Base-by-base conservation (phyloP, 2,797 vertebrate genomes). In the Myripristis jacobus region DNA sequence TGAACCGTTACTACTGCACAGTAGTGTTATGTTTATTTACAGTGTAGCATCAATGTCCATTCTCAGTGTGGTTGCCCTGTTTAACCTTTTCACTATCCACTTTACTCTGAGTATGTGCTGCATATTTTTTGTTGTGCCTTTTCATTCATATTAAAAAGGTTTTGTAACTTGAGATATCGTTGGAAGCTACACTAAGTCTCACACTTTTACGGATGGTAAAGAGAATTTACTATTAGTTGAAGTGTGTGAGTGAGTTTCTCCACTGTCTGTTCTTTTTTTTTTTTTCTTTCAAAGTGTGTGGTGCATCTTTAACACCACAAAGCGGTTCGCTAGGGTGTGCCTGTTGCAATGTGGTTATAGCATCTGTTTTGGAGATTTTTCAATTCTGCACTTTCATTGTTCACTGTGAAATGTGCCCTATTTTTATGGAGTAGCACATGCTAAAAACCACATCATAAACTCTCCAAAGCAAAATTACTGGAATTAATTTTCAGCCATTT, bases 341-440 rank as follows among this genome's bases (percentile, higher is more conserved):
- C 80, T 65, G 51, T 56, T 66, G 25, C 73, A 56, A 69, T 38
- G 54, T 77, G 77, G 81, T 83, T n/a, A 50, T 52, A 48, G 69
- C 86, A 84, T 92, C 89, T 91, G 88, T 75, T 90, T 89, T 69
- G 70, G 75, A 77, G 61, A 84, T 87, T 75, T 71, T 62, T 73
- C 66, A 70, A 63, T 64, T 72, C 48, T 22, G 3, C 53, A 48
- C 57, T 44, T 43, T 47, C 41, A 55, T 70, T 76, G 60, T 75
- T 62, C 38, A 64, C 58, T 65, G 61, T 80, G 57, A 29, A 43
- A 24, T 55, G 19, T 10, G 19, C 55, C 57, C 22, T 83, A 64
- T 79, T 66, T 87, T 73, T 74, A 60, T 29, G 21, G 29, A 0
- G 25, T 52, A 50, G 15, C 62, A 34, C 21, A 24, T 53, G 48